phyloP scores from a whole-genome alignment of 2,113 vertebrate species.

The Neotragus moschatus region DNA sequence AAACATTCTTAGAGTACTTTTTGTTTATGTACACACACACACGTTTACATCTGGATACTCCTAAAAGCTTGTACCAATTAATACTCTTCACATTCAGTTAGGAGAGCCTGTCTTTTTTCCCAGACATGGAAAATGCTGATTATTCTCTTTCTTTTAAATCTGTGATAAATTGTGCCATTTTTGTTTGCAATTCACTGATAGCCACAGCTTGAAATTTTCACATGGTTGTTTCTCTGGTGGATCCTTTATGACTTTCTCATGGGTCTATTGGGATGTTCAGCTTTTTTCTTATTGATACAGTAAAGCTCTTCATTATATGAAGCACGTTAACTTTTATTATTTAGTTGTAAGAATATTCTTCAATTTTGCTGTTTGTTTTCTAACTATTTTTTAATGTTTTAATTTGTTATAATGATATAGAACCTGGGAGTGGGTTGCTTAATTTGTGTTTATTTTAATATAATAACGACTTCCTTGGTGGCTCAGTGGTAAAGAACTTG shows the following conservation, averaged over 20 bases:
- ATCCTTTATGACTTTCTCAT: not conserved
- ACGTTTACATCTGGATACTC: not conserved
- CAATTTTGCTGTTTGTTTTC: not conserved
- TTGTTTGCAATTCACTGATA: not conserved
- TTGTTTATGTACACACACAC: not conserved
- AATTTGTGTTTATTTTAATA: not conserved
- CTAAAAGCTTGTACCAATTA: not conserved
- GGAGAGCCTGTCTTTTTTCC: not conserved
- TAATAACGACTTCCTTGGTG: not conserved
- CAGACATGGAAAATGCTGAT: not conserved
- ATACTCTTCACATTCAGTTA: not conserved
- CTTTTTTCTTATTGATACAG: not conserved
- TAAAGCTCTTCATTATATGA: not conserved
- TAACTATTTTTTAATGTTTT: not conserved
- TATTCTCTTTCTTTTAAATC: not conserved
- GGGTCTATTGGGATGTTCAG: not conserved
- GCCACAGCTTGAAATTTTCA: not conserved
- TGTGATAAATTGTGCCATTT: not conserved
- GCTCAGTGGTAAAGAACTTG: not conserved
- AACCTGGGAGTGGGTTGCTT: not conserved
- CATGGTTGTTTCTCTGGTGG: not conserved
- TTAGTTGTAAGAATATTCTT: not conserved
- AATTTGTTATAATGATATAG: not conserved
- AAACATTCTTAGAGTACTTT: not conserved
- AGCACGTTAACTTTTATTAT: not conserved